Conservation (phyloP, 1,140 invertebrate species). For the Sitodiplosis mosellana region DNA sequence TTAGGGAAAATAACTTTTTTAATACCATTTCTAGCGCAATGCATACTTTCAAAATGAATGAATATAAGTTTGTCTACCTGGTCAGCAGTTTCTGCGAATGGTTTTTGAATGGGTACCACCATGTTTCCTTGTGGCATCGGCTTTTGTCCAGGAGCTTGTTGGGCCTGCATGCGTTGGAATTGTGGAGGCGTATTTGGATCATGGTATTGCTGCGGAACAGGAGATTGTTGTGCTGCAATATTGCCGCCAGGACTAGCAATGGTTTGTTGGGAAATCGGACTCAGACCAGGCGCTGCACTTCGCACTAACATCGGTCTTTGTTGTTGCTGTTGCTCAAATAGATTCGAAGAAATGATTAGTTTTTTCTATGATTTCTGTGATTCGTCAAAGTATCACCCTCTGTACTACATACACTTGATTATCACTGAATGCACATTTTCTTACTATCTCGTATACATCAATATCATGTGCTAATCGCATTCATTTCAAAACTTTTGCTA, state of each 20-base stretch:
- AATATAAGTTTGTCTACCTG: slow-evolving; percentile 8
- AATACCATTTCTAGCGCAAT: too few relatives aligned
- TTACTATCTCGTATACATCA: too few relatives aligned
- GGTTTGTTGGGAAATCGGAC: slow-evolving; percentile 22
- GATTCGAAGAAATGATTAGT: too few relatives aligned
- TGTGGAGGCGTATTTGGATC: slow-evolving; percentile 18
- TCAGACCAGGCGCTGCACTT: slow-evolving; percentile 25
- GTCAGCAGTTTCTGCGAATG: slow-evolving; percentile 7
- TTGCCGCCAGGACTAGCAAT: slow-evolving; percentile 10
- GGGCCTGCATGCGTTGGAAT: slow-evolving; percentile 19
- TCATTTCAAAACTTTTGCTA: too few relatives aligned
- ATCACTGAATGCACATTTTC: too few relatives aligned
- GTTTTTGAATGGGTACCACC: slow-evolving; percentile 6
- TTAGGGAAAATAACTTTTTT: slow-evolving; percentile 10
- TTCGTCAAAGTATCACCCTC: too few relatives aligned
- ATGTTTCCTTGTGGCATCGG: neutral
- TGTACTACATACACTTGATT: too few relatives aligned
- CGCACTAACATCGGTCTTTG: slow-evolving; percentile 31
- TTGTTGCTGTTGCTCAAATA: too few relatives aligned
- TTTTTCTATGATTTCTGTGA: too few relatives aligned
- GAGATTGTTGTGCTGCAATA: neutral
- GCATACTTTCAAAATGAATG: slow-evolving; percentile 8
- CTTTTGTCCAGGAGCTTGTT: slow-evolving; percentile 4
- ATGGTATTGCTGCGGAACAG: neutral
- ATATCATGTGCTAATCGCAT: too few relatives aligned